Conservation (phyloP, 2,888 invertebrate species). For the Agonum fuliginosum region DNA sequence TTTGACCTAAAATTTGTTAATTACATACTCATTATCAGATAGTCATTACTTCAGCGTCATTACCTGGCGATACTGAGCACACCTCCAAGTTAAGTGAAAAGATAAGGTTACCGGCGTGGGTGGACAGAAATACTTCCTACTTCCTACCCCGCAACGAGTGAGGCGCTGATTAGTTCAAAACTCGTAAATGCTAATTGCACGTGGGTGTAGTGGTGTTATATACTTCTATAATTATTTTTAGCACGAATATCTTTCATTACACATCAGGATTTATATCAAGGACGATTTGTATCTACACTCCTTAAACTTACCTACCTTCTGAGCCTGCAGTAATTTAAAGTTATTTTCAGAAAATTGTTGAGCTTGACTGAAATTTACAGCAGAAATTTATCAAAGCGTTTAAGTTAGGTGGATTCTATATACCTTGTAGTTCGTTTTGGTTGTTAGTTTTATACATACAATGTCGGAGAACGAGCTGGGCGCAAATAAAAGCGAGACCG, state of each 20-base stretch:
- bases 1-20: slow-evolving; percentile 11
- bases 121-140: neutral
- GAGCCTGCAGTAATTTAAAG: neutral
- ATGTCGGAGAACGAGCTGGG: no score
- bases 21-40: slow-evolving; percentile 21
- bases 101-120: slow-evolving; percentile 9
- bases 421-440: no score
- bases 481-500: no score
- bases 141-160: neutral
- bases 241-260: slow-evolving; percentile 21
- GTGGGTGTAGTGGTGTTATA: neutral
- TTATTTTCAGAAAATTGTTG: neutral
- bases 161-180: neutral
- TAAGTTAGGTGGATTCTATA: no score
- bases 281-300: slow-evolving; percentile 11
- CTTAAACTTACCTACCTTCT: neutral
- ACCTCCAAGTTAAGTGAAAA: slow-evolving; percentile 9
- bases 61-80: neutral
- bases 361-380: no score
- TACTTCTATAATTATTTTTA: slow-evolving; percentile 21
- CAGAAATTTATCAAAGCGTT: no score
- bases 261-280: neutral
- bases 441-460: no score
- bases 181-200: neutral
- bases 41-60: slow-evolving; percentile 11